Evolutionary conservation across 2,113 vertebrate species (phyloP).

Genomic region (Sturnus vulgaris): DNA sequence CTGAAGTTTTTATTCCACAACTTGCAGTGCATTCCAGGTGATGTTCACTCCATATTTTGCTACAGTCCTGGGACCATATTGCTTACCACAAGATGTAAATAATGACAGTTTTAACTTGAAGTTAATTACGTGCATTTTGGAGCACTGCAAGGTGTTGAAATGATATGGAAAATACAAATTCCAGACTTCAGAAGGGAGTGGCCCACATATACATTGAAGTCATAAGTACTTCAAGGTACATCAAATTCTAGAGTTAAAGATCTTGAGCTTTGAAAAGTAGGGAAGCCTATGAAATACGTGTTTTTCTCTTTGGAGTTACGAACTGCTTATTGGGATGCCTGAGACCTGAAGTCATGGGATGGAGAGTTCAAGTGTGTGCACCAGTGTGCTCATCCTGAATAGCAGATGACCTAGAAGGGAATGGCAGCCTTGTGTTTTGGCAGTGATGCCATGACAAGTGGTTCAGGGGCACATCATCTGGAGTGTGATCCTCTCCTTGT

Average conservation of each 20-base stretch:
- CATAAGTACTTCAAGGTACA: background rate
- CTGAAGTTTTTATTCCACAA: background rate
- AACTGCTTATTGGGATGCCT: background rate
- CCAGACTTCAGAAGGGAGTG: background rate
- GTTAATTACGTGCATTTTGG: background rate
- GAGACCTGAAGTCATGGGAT: background rate
- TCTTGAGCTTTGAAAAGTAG: background rate
- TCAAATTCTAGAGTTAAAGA: background rate
- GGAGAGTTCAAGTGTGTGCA: background rate
- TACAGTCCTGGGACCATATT: background rate
- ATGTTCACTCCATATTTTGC: background rate
- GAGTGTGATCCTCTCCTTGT: background rate
- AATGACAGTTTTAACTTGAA: background rate
- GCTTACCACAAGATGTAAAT: background rate
- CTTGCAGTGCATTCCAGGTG: background rate
- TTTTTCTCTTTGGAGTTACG: background rate
- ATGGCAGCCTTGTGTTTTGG: background rate
- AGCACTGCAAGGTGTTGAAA: background rate
- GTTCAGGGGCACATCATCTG: background rate
- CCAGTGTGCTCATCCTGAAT: background rate
- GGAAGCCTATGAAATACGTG: background rate
- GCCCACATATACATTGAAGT: background rate
- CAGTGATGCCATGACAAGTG: background rate
- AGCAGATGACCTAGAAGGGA: background rate
- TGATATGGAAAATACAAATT: background rate